phyloP scores from a whole-genome alignment of 2,888 invertebrate species.

The Pachymerium ferrugineum region DNA sequence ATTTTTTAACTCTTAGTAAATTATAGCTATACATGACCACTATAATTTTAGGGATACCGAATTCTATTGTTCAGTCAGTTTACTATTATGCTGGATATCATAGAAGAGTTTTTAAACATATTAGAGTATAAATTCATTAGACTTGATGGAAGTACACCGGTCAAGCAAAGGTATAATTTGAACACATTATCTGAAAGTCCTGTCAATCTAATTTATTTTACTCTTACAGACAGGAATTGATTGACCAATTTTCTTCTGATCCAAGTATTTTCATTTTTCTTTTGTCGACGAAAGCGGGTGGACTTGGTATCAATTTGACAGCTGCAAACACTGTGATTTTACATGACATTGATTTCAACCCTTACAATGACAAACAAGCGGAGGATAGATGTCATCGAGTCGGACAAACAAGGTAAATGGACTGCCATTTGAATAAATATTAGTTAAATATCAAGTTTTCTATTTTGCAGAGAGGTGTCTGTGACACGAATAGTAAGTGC shows the following conservation, averaged over 20 bases:
- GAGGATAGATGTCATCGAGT: slow-evolving; percentile 74
- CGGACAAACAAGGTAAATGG: slow-evolving; percentile 56
- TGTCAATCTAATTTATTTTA: not conserved
- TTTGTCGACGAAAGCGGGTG: slow-evolving; percentile 88
- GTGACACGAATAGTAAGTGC: slow-evolving; percentile 78
- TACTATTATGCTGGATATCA: slow-evolving; percentile 86
- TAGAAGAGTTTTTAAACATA: slow-evolving; percentile 79
- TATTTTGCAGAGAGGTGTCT: slow-evolving; percentile 62
- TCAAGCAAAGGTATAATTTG: slow-evolving; percentile 61
- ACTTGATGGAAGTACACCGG: slow-evolving; percentile 85
- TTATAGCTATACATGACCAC: not conserved
- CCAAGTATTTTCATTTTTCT: slow-evolving; percentile 78
- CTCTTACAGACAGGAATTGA: slow-evolving; percentile 76
- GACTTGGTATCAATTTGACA: slow-evolving; percentile 90
- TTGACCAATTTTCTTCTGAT: slow-evolving; percentile 79
- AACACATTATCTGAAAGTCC: not conserved
- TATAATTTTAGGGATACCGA: slow-evolving; percentile 51
- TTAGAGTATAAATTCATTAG: slow-evolving; percentile 68
- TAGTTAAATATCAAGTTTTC: not conserved
- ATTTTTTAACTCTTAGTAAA: not conserved
- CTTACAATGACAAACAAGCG: slow-evolving; percentile 91
- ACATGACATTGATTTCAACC: slow-evolving; percentile 97
- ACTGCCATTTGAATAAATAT: not conserved
- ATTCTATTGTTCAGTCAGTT: slow-evolving; percentile 95
- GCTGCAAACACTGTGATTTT: slow-evolving; percentile 92